Evolutionary conservation across 37 sponge, comb jelly and placozoan species (phyloP), one percentile per base, ranked within the genome.

Genomic region (Ephydatia muelleri): DNA sequence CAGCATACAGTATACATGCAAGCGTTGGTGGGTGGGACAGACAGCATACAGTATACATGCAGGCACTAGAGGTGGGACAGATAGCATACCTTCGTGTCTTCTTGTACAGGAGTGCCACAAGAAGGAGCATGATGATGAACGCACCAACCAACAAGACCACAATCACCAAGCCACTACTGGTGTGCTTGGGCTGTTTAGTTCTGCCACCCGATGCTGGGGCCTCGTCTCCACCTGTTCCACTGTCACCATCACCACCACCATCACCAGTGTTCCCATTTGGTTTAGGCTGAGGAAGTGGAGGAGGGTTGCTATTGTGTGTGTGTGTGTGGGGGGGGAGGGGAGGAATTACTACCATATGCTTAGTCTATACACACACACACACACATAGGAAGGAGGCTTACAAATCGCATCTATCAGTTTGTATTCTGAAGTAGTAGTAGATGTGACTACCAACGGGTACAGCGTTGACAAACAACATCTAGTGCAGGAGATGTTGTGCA

Each of bases 371-470:
- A 43, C 4, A 19, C 13, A 28, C 4, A 64, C 32, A 30, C 30
- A 22, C 34, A 28, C 23, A 22, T 29, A 14, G 23, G 30, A 30
- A 37, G 35, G 27, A 3, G 43, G 38, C 84, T 84, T 84, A 84
- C 84, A 84, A 84, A 19, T 76, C 26, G 66, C 84, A 84, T 65
- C 76, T 69, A 2, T 49, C 33, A 27, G 68, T 65, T 64, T 76
- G 76, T 0, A 84, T 66, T 25, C 13, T 65, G 68, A 84, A 84
- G 77, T 84, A 76, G 43, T 84, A 84, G 68, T 76, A 84, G 12
- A 33, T 14, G 5, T 76, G 84, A 0, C 0, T n/a, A 21, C 68
- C 47, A 25, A 27, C 30, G 3, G 72, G 30, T 21, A 34, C 33
- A 72, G 34, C 72, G 26, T 27, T 14, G 35, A 31, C 73, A 73